Percentiles rank a stretch among this genome's conserved stretches.
Conservation (phyloP, 2,888 invertebrate genomes). For the Zeuzera pyrina region DNA sequence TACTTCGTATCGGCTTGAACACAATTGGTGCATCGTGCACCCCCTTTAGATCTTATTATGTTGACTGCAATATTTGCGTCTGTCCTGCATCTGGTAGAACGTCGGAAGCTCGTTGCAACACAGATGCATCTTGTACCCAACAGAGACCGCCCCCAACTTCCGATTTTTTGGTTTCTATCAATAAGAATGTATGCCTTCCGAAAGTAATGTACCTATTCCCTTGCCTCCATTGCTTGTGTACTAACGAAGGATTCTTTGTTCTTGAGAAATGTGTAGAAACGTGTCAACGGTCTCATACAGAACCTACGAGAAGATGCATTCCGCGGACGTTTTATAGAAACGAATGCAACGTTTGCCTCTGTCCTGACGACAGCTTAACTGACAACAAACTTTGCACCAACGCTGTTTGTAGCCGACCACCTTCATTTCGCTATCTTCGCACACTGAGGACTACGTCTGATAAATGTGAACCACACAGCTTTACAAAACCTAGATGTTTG, state of each 20-base stretch:
- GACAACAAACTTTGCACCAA: conserved; percentile 35
- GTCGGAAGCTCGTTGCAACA: conserved; percentile 45
- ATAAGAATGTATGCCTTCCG: conserved; percentile 42
- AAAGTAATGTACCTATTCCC: conserved; percentile 53
- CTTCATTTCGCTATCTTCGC: conserved; percentile 18
- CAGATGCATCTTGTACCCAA: conserved; percentile 37
- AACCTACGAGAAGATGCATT: conserved; percentile 28
- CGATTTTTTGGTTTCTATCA: conserved; percentile 16
- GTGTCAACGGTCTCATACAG: conserved; percentile 24
- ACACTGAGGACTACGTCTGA: conserved; percentile 21
- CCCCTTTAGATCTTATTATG: conserved; percentile 46
- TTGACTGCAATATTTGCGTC: conserved; percentile 51
- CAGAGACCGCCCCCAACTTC: conserved; percentile 16
- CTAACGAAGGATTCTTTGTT: conserved; percentile 41
- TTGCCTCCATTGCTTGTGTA: conserved; percentile 50
- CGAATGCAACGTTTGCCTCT: conserved; percentile 46
- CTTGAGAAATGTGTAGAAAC: conserved; percentile 44
- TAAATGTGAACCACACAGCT: conserved; percentile 35
- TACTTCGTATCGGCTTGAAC: neutral
- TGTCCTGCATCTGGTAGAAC: conserved; percentile 50
- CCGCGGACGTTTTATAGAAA: conserved; percentile 40
- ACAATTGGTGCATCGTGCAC: conserved; percentile 30
- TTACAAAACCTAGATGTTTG: conserved; percentile 40
- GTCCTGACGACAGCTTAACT: conserved; percentile 35
- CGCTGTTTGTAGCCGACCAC: conserved; percentile 22